These are phyloP conservation scores for Folsomia candida DNA, from an alignment of 2,888 invertebrate species.

Conservation along the genomic window DNA sequence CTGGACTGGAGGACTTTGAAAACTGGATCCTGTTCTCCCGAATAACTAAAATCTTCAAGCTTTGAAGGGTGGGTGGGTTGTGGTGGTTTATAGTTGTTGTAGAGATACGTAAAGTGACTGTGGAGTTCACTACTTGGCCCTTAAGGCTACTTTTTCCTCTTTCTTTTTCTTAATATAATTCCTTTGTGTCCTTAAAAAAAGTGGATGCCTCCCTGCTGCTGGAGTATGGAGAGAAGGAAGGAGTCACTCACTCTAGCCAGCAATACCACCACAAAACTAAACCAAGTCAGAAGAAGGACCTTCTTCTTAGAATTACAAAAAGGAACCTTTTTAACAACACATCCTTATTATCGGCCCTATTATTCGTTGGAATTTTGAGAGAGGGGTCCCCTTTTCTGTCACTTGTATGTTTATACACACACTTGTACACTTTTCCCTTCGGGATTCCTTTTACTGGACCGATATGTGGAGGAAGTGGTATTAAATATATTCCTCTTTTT, in stretches of 20 bases:
- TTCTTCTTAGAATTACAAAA: background rate
- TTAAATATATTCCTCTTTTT: background rate
- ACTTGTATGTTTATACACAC: background rate
- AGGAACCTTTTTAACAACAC: background rate
- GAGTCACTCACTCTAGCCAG: background rate
- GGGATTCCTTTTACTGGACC: background rate
- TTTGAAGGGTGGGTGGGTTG: too few species aligned
- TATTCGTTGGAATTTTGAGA: background rate
- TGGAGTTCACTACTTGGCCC: background rate
- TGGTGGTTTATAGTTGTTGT: too few species aligned
- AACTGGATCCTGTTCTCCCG: too few species aligned
- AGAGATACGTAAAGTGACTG: too few species aligned
- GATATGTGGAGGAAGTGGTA: background rate
- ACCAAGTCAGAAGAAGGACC: background rate
- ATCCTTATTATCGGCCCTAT: background rate
- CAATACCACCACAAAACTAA: background rate
- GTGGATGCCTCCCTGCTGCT: background rate
- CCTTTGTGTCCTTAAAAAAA: background rate
- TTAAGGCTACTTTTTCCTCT: background rate
- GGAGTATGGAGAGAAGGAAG: too few species aligned
- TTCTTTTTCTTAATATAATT: too few species aligned
- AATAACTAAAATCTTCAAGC: too few species aligned
- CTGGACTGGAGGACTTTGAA: too few species aligned
- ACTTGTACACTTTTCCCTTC: background rate
- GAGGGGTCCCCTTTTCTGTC: background rate